Evolutionary conservation across 2,113 vertebrate species (phyloP).

Genomic region (Hyperoodon ampullatus): DNA sequence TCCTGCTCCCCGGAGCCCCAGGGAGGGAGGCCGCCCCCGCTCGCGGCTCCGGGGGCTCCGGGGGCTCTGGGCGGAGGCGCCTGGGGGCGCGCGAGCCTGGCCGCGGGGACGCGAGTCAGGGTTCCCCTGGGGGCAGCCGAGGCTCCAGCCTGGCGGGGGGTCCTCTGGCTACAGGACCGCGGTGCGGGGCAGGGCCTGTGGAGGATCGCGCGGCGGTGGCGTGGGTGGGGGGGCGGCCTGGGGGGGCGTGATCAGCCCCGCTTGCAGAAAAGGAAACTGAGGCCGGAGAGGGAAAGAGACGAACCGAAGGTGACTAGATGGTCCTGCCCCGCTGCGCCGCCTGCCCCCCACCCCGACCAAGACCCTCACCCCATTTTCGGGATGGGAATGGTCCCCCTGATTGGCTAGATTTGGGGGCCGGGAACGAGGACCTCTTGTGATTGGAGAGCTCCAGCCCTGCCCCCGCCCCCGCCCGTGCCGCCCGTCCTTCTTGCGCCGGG

Average conservation of each 20-base stretch:
- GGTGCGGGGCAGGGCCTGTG: fast-evolving
- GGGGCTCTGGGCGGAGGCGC: neutral
- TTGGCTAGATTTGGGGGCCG: slow-evolving; percentile 11
- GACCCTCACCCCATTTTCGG: neutral
- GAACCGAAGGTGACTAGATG: fast-evolving
- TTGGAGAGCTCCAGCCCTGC: neutral
- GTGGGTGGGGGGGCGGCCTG: fast-evolving
- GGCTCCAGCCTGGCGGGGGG: neutral
- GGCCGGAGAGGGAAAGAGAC: too few species aligned
- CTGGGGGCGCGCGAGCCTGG: neutral
- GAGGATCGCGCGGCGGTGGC: neutral
- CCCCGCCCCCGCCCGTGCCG: too few species aligned
- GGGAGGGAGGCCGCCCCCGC: neutral
- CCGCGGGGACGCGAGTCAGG: fast-evolving
- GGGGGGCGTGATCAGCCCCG: neutral
- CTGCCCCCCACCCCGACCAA: neutral
- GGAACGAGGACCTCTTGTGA: neutral
- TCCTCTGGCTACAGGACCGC: neutral
- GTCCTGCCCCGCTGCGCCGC: fast-evolving
- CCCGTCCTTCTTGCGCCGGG: fast-evolving
- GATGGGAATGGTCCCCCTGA: neutral
- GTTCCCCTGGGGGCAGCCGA: neutral
- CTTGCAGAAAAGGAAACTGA: neutral
- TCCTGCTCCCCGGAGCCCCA: fast-evolving
- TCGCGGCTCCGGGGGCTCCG: fast-evolving